Base-by-base conservation (phyloP, 2,888 invertebrate species). In the Portevinia maculata region DNA sequence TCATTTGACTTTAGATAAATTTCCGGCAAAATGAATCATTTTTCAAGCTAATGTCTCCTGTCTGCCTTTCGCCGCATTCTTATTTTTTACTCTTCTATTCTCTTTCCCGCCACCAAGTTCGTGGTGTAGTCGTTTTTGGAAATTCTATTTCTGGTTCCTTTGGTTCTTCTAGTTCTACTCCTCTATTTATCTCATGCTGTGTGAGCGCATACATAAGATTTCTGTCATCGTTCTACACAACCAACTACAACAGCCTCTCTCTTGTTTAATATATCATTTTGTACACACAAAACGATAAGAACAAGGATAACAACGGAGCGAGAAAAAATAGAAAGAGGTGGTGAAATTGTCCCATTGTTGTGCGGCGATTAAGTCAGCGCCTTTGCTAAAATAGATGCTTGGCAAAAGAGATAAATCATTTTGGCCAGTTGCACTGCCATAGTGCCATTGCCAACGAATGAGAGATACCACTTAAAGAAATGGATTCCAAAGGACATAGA, bases 341-440 rank as follows among this genome's bases (percentile, higher is more conserved):
- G 64, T 75, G 65, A 75, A 81, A 81, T 70, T 76, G 76, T 81
- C 70, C 81, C 53, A 76, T 81, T 81, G 81, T 81, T 71, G 76
- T 76, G 76, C 76, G 64, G 76, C 81, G 75, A 76, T 81, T 81
- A 81, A 81, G 81, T 76, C 81, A 81, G 65, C 70, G 81, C 81
- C 76, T 76, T n/a, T 64, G 70, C 39, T 64, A 39, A 64, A 64
- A 74, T 74, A 41, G 64, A 74, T 64, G 64, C 46, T 81, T 81
- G 57, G 55, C 55, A 64, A 75, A 60, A 74, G 52, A 76, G 60
- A 81, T 75, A 81, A 81, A 76, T 79, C 76, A 81, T 76, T 70
- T 67, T 65, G 81, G 76, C 65, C 81, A 70, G 76, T 75, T 76
- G 64, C 76, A 75, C 57, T 60, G 60, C 53, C 52, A 44, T 11